These are phyloP conservation scores for Apamea epomidion DNA, from an alignment of 2,888 invertebrate genomes.

Conservation along the genomic window DNA sequence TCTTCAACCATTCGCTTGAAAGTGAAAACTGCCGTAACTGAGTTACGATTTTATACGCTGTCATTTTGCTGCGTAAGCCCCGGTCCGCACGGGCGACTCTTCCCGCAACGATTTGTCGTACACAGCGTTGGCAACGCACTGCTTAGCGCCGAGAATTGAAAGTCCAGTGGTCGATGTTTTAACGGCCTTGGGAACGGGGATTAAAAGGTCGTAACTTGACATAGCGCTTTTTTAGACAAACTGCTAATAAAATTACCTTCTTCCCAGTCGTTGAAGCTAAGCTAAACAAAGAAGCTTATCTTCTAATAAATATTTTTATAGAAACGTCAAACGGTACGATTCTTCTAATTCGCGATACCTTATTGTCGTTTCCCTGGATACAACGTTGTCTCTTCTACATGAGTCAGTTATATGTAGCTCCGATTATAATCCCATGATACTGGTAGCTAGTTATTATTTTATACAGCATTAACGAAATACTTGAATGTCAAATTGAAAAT, in stretches of 20 bases:
- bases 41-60: background rate
- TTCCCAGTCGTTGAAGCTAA: slow-evolving; percentile 14
- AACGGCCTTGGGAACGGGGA: background rate
- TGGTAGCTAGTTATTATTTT: background rate
- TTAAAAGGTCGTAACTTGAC: background rate
- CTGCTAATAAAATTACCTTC: background rate
- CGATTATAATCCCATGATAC: slow-evolving; percentile 9
- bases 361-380: slow-evolving; percentile 83
- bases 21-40: background rate
- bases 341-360: slow-evolving; percentile 59
- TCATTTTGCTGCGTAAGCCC: background rate
- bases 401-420: slow-evolving; percentile 15
- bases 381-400: slow-evolving; percentile 41
- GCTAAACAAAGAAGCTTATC: slow-evolving; percentile 50
- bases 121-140: background rate
- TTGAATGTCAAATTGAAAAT: background rate
- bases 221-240: background rate
- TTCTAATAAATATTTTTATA: slow-evolving; percentile 52
- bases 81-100: background rate
- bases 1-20: background rate
- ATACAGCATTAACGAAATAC: background rate
- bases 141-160: background rate
- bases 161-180: background rate
- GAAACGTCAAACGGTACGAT: slow-evolving; percentile 60
- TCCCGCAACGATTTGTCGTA: background rate